A percentile compares a stretch with the other conserved stretches of the same genome.
These are phyloP conservation scores for Coregonus sp. DNA, from an alignment of 2,797 vertebrate species.

Conservation along the genomic window DNA sequence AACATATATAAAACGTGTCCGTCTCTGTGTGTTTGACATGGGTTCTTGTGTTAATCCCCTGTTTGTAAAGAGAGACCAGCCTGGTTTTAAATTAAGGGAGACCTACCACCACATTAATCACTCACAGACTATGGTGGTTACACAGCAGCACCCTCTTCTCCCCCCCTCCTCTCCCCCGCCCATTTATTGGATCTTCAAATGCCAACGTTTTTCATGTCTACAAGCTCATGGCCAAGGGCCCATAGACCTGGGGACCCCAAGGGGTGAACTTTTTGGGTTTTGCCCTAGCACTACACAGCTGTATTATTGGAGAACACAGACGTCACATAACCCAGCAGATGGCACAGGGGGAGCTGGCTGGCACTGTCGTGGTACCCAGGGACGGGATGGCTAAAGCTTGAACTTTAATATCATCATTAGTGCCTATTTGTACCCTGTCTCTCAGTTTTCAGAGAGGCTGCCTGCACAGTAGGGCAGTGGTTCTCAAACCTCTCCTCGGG, in stretches of 20 bases:
- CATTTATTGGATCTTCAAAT: constrained; percentile 16
- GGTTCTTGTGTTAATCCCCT: background rate
- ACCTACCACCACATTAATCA: constrained; percentile 52
- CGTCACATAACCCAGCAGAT: constrained; percentile 28
- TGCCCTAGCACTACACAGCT: too few species aligned
- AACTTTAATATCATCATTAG: constrained; percentile 37
- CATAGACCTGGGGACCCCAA: too few species aligned
- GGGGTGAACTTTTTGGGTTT: too few species aligned
- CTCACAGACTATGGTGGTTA: constrained; percentile 46
- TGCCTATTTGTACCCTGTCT: constrained; percentile 42
- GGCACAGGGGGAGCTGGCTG: constrained; percentile 22
- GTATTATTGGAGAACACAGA: constrained; percentile 39
- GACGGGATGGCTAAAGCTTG: background rate
- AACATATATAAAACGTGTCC: background rate
- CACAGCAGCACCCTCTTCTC: constrained; percentile 15
- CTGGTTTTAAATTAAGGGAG: too few species aligned
- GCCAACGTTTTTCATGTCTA: constrained; percentile 17
- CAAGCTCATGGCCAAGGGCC: background rate
- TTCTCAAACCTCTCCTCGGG: too few species aligned
- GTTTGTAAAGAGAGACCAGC: background rate
- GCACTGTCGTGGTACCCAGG: constrained; percentile 23
- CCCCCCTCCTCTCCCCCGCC: constrained; percentile 32
- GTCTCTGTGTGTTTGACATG: background rate
- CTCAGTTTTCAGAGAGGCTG: background rate
- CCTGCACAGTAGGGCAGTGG: constrained; percentile 4